Conservation (phyloP, 2,113 vertebrate species). For the Procavia capensis region DNA sequence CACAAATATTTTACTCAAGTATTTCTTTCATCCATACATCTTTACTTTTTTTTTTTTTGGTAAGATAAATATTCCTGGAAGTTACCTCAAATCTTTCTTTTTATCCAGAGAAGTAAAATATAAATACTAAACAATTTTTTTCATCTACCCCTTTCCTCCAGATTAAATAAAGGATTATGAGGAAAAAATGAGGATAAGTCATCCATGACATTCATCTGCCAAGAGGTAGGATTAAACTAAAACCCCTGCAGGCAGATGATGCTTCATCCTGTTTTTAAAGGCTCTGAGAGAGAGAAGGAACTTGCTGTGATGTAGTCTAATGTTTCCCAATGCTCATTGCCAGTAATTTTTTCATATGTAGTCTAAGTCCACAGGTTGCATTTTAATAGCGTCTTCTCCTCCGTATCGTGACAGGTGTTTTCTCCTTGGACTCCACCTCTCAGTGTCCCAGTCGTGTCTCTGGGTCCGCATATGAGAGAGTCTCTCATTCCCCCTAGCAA, state of each 20-base stretch:
- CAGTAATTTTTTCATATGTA: neutral
- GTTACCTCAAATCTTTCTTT: neutral
- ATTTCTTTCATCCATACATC: too few relatives aligned
- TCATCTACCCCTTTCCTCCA: neutral
- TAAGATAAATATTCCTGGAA: too few relatives aligned
- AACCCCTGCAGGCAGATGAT: neutral
- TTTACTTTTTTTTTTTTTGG: too few relatives aligned
- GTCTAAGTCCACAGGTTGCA: neutral
- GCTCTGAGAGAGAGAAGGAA: neutral
- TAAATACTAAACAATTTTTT: neutral
- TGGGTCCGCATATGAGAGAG: neutral
- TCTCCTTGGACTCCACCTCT: neutral
- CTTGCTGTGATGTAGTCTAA: neutral
- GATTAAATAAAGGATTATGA: neutral
- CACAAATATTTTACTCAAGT: too few relatives aligned
- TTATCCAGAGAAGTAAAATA: neutral
- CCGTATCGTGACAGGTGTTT: neutral
- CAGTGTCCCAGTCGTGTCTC: neutral
- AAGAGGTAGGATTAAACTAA: neutral
- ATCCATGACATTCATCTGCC: neutral
- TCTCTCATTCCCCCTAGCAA: too few relatives aligned
- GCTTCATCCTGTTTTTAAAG: neutral
- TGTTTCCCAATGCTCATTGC: neutral
- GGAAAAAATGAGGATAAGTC: neutral
- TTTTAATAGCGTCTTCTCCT: neutral